phyloP scores from a whole-genome alignment of 2,797 vertebrate species.

The Phataginus tetradactyla region DNA sequence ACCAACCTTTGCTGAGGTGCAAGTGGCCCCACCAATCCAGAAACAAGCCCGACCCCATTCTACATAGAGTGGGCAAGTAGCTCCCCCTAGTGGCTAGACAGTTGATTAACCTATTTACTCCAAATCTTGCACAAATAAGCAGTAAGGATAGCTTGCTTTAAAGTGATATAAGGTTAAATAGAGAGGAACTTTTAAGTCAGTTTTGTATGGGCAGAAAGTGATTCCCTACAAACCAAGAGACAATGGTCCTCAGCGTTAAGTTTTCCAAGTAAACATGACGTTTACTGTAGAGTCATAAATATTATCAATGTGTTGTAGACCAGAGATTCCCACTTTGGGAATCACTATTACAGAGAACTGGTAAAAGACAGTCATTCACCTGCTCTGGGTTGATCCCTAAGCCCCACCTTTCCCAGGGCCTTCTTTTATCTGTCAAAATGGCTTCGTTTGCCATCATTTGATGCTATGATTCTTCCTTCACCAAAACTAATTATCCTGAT shows the following conservation, averaged over 20 bases:
- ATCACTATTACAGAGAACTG: not conserved
- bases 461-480: not conserved
- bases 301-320: not conserved
- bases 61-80: not conserved
- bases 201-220: not conserved
- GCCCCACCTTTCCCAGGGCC: not conserved
- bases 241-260: not conserved
- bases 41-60: not conserved
- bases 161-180: not conserved
- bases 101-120: not conserved
- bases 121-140: not conserved
- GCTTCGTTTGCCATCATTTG: not conserved
- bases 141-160: not conserved
- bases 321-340: not conserved
- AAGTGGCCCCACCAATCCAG: fast-evolving
- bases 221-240: not conserved
- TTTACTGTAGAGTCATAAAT: not conserved
- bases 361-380: not conserved
- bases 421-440: not conserved
- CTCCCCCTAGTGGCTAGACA: constrained; percentile 39
- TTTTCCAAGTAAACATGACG: not conserved
- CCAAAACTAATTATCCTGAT: not conserved
- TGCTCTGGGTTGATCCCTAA: not conserved
- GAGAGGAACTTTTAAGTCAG: not conserved
- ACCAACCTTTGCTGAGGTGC: not conserved